Percentiles rank a stretch among this genome's conserved stretches.
Evolutionary conservation across 2,888 invertebrate genomes (phyloP).

Genomic region (Litoditis marina): DNA sequence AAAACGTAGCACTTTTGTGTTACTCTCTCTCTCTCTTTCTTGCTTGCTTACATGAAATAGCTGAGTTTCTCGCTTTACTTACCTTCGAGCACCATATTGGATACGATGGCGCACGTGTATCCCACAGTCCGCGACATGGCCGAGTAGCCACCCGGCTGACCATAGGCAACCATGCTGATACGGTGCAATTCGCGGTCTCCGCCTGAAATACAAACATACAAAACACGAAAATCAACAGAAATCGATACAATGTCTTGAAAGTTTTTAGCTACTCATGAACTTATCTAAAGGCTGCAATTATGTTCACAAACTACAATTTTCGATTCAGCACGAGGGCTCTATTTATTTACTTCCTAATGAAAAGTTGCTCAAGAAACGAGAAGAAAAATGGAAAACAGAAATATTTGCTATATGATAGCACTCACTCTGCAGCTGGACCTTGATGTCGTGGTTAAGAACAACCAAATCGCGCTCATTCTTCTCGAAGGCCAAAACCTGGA

Average conservation of each 20-base stretch:
- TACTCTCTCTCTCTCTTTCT: not conserved
- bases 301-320: too few species aligned
- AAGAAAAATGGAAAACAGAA: not conserved
- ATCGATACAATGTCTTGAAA: too few species aligned
- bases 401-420: not conserved
- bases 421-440: constrained; percentile 81
- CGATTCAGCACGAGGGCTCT: too few species aligned
- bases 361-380: too few species aligned
- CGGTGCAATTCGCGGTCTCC: constrained; percentile 72
- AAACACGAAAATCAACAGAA: too few species aligned
- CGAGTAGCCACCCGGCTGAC: constrained; percentile 72
- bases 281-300: too few species aligned
- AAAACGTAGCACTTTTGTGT: not conserved
- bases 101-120: constrained; percentile 88
- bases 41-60: not conserved
- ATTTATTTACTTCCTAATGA: too few species aligned
- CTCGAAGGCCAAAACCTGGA: constrained; percentile 58
- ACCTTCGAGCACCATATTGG: constrained; percentile 96
- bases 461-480: constrained; percentile 86
- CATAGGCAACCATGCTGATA: constrained; percentile 81
- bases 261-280: too few species aligned
- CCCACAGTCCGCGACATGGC: constrained; percentile 95
- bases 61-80: not conserved
- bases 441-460: constrained; percentile 86
- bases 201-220: constrained; percentile 7